phyloP scores from a whole-genome alignment of 2,888 invertebrate genomes.

The Scaptomyza parva region DNA sequence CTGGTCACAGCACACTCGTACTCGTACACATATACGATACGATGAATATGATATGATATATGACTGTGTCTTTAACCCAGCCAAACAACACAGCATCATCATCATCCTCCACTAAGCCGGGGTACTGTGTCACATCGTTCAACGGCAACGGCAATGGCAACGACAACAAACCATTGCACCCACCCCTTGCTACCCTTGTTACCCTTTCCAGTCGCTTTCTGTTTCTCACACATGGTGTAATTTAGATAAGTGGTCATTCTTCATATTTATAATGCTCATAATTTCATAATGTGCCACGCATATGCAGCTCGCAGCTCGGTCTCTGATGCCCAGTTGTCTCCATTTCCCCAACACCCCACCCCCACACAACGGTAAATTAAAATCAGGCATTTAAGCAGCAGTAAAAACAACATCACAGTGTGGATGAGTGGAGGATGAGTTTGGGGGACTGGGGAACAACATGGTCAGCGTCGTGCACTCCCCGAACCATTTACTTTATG shows the following conservation, averaged over 20 bases:
- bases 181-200: conserved; percentile 4
- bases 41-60: conserved; percentile 56
- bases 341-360: background rate
- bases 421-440: background rate
- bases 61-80: conserved; percentile 66
- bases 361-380: conserved; percentile 54
- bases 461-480: conserved; percentile 77
- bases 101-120: conserved; percentile 32
- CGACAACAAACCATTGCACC: conserved; percentile 1
- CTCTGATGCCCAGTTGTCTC: conserved; percentile 3
- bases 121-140: conserved; percentile 62
- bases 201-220: background rate
- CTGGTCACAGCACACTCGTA: conserved; percentile 39
- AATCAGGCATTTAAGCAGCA: conserved; percentile 55
- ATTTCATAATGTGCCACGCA: conserved; percentile 82
- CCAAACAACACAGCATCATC: conserved; percentile 48
- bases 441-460: conserved; percentile 57
- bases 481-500: conserved; percentile 68
- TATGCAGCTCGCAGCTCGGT: conserved; percentile 62
- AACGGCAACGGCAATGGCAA: conserved; percentile 47
- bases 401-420: conserved; percentile 10
- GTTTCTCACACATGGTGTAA: conserved; percentile 80
- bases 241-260: conserved; percentile 85
- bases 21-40: conserved; percentile 21
- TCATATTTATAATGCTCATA: conserved; percentile 84